Evolutionary conservation across 2,888 invertebrate genomes (phyloP), one percentile per base, ranked within the genome.

Genomic region (Drosophila mimetica): DNA sequence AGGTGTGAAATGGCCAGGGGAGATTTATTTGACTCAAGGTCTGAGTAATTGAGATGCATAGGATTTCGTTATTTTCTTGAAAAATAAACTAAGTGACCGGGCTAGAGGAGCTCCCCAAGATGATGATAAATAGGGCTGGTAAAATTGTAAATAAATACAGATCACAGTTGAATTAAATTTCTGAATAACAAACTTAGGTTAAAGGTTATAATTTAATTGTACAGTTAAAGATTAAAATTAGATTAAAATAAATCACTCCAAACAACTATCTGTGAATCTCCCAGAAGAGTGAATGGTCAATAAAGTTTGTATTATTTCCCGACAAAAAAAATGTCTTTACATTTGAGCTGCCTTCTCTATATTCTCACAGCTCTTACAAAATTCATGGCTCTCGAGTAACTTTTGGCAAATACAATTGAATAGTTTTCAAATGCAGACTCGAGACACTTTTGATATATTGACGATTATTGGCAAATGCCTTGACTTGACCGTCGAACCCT

Each of bases 381-480:
- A 46, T 46, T 28, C 46, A 46, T 36, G 37, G 37, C 48, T 22
- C 42, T 20, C 18, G 41, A 30, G 47, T 39, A 37, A 39, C 13
- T 22, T 28, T 39, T 50, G 25, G 37, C 32, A 52, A 58, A 41
- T 8, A 34, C 36, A 20, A 16, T 34, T 32, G 42, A 64, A 67
- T 67, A 36, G 42, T 44, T 44, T 52, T 82, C 83, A 79, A 63
- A 57, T 47, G 55, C 86, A 87, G 77, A 75, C 60, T 52, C 16
- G 41, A 60, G 71, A 54, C 64, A 77, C 70, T 84, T 84, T 71
- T 86, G 82, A 86, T 84, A 78, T 88, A 84, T 88, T 80, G 78
- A 80, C 60, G 74, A 74, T 73, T 86, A 83, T 88, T 88, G 88
- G 73, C 84, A 77, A 83, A 80, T 61, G 52, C 64, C 64, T 37